Base-by-base conservation (phyloP, 2,888 invertebrate species). In the Hyppa rectilinea region DNA sequence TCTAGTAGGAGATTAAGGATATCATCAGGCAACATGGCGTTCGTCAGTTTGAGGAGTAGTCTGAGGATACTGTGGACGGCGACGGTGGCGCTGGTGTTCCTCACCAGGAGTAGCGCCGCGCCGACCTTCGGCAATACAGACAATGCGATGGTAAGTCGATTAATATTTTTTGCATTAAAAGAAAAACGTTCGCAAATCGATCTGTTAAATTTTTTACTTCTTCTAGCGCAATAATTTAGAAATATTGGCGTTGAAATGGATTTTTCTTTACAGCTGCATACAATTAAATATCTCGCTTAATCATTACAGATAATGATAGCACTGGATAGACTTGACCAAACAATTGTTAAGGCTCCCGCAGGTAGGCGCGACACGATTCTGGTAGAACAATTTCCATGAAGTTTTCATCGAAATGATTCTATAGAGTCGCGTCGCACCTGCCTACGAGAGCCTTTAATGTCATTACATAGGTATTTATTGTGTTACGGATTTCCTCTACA, bases 61-160 rank as follows among this genome's bases (percentile, higher is more conserved):
- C 85, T 95, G 87, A 91, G 94, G 89, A 89, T 94, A 88, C 70
- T 92, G 61, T 92, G 92, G 92, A 90, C 91, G 82, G 85, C 85
- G 83, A 86, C 87, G 74, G 90, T 88, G 59, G 88, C 92, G 26
- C 83, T 95, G 81, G 90, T 93, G 59, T 90, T 93, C 76, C 86
- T 94, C 26, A 91, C 92, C 59, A 91, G 91, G 81, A 92, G 92
- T 73, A 92, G 94, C 76, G 95, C 95, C 20, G 96, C 96, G 50
- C 96, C 96, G 20, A 83, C 94, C 81, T 93, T 94, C 84, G 95
- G 93, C 14, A 89, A 88, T 67, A 92, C 95, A 23, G 94, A 95
- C 78, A 94, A 92, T 76, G 96, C 96, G 36, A 96, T 94, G 95
- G 96, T 96, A 84, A 94, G 96, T 92, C 56, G 47, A 59, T 62